A percentile compares a stretch with the other conserved stretches of the same genome.
These are phyloP conservation scores for Colaptes auratus DNA, from an alignment of 2,113 vertebrate species.

Conservation along the genomic window DNA sequence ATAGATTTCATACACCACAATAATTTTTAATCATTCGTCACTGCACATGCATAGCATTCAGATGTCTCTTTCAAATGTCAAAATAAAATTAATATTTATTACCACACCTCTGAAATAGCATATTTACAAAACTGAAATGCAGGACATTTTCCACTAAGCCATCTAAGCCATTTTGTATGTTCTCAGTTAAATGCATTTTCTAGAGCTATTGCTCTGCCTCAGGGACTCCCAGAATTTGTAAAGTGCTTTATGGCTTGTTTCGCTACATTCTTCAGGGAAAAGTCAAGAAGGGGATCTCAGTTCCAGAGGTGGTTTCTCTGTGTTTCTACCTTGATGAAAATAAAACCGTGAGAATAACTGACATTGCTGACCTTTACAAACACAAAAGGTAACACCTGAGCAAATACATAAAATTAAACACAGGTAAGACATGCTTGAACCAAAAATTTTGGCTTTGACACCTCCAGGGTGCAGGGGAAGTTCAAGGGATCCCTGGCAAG, in stretches of 20 bases:
- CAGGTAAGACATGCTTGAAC: neutral
- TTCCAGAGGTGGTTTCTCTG: neutral
- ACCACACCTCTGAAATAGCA: conserved; percentile 72
- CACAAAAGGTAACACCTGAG: neutral
- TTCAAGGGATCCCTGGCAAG: fast-evolving
- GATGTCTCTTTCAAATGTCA: conserved; percentile 79
- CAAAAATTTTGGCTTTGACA: neutral
- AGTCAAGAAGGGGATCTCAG: neutral
- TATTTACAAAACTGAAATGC: conserved; percentile 28
- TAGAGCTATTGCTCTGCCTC: conserved; percentile 38
- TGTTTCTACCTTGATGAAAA: neutral
- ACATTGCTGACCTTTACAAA: neutral
- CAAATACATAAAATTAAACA: neutral
- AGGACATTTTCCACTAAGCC: conserved; percentile 27
- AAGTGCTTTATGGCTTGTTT: conserved; percentile 11
- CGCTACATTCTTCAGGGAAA: conserved; percentile 7
- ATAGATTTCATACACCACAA: conserved; percentile 77
- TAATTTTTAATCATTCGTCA: conserved; percentile 79
- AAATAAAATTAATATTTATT: conserved; percentile 82
- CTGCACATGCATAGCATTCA: conserved; percentile 67
- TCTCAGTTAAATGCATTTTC: conserved; percentile 47
- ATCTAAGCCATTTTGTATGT: conserved; percentile 8
- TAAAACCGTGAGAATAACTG: neutral
- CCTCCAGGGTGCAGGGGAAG: neutral
- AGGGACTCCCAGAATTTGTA: neutral